Evolutionary conservation across 2,888 invertebrate genomes (phyloP), one percentile per base, ranked within the genome.

Genomic region (Phortica okadai): DNA sequence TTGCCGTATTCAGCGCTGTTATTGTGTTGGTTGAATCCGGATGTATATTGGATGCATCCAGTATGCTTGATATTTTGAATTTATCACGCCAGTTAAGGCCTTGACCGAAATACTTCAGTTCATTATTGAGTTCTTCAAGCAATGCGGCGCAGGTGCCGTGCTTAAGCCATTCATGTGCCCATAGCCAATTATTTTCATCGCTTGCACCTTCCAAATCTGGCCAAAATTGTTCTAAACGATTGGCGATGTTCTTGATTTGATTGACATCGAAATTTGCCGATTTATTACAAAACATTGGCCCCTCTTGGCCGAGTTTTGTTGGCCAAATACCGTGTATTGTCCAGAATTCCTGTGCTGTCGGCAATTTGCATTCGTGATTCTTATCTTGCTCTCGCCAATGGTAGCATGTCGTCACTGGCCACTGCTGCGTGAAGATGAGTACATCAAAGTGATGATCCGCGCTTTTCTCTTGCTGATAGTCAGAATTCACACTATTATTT

Each of bases 251-350:
- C 41, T 91, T 89, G 14, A 97, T 90, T 82, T 93, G 91, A 7
- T 93, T 92, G 0, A 93, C 91, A 84, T 96, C 93, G 87, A 96
- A 97, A 66, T 93, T 92, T 89, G 94, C 93, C 0, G 95, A 93
- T 6, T 92, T 93, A 83, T 96, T 95, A 87, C 97, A 97, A 89
- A 93, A 96, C 6, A 89, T 89, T 0, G 97, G 97, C 0, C 95
- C 96, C 0, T 93, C 90, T 1, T 93, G 93, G 0, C 94, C 94
- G 0, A 92, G 90, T 88, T 94, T 94, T 0, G 95, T 94, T 0
- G 97, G 97, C 97, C 97, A 97, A 58, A 97, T 92, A 1, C 97
- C 97, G 86, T 97, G 97, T 50, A 97, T 93, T 0, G 95, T 94
- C 97, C 97, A 97, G 2, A 94, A 92, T 74, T 94, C 92, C 14